Conservation (phyloP, 2,888 invertebrate genomes). For the Myopa tessellatipennis region DNA sequence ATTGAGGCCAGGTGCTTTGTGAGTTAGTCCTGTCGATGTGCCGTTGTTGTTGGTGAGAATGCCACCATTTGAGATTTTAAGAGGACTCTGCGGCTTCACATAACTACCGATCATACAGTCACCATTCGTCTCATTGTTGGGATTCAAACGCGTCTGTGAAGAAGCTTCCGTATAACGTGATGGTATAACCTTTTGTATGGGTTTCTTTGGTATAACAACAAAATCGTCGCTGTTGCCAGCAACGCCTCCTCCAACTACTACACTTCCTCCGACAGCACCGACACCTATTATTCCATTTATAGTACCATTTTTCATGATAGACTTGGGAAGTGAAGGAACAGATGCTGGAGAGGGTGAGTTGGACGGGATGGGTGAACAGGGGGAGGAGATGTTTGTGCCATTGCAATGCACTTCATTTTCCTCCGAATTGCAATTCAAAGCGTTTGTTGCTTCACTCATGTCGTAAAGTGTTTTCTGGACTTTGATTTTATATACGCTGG, state of each 20-base stretch:
- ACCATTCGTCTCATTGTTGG: constrained; percentile 47
- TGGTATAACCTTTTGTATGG: constrained; percentile 83
- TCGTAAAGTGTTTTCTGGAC: constrained; percentile 66
- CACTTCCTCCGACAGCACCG: constrained; percentile 47
- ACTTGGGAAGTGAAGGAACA: constrained; percentile 57
- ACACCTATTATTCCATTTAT: constrained; percentile 38
- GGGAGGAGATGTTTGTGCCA: constrained; percentile 37
- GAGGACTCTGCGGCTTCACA: constrained; percentile 68
- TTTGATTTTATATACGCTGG: constrained; percentile 74
- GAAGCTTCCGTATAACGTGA: constrained; percentile 73
- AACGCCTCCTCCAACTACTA: constrained; percentile 39
- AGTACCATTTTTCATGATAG: constrained; percentile 61
- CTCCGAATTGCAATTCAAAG: constrained; percentile 45
- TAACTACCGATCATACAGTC: constrained; percentile 69
- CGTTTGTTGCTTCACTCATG: constrained; percentile 49
- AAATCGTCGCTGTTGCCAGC: constrained; percentile 55
- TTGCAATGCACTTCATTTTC: constrained; percentile 49
- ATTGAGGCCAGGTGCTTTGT: constrained; percentile 50
- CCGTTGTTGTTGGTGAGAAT: constrained; percentile 57
- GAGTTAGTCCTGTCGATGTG: constrained; percentile 44
- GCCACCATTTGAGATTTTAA: constrained; percentile 55
- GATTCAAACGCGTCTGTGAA: constrained; percentile 51
- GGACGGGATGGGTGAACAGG: constrained; percentile 22
- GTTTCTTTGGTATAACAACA: constrained; percentile 70
- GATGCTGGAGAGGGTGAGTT: neutral